Evolutionary conservation across 2,797 vertebrate genomes (phyloP), one percentile per base, ranked within the genome.

Genomic region (Tarsius wallacei): DNA sequence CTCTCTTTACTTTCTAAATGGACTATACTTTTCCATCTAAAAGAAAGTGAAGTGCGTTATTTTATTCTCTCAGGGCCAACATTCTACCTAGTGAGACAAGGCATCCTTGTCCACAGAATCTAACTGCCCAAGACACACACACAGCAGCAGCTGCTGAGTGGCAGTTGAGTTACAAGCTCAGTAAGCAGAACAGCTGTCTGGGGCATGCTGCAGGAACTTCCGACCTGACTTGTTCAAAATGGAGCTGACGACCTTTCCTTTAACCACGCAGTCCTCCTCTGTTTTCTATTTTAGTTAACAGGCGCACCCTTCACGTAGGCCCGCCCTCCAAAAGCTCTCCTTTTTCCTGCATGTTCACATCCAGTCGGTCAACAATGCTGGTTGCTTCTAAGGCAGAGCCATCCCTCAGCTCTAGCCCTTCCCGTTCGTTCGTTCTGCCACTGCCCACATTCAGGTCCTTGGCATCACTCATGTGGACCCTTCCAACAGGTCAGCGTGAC

Each of bases 211-310:
- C 11, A 84, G n/a, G 28, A 70, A 91, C 47, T 91, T 89, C 49
- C 80, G 86, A 33, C 31, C 93, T 26, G 70, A 76, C 53, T 51
- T 47, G 53, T 55, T 78, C 76, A 76, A 91, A 90, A 93, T 8
- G 5, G 55, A 61, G 55, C 53, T 85, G 17, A 80, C 83, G n/a
- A 17, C 59, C 76, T 73, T 68, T 61, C 28, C 53, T 77, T 95
- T 74, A 83, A 71, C 88, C 28, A n/a, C 49, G 76, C 1, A 78
- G n/a, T 87, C 28, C 81, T 57, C 70, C 47, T 80, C 42, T 74
- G n/a, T 28, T 63, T 93, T 59, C 71, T 93, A n/a, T 66, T 95
- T 94, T 85, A 95, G 81, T 93, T 63, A 61, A 71, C 53, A 28
- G 36, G 6, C 36, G 5, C 7, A 55, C 2, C 10, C n/a, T 47